phyloP scores from a whole-genome alignment of 2,888 invertebrate species.

The Acleris holmiana region DNA sequence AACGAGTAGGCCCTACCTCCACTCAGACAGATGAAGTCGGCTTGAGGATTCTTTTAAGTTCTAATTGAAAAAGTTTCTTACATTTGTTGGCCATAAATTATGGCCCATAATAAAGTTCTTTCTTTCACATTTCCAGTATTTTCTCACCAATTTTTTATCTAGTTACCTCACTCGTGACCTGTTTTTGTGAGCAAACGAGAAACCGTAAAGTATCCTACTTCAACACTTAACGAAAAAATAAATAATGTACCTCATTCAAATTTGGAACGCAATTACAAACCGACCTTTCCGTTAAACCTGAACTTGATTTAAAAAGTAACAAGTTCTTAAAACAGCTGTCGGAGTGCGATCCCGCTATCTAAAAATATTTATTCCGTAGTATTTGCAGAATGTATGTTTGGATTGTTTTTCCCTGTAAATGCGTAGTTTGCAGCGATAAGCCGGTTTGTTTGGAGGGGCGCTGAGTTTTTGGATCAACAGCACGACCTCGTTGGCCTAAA shows the following conservation, averaged over 20 bases:
- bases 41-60: constrained; percentile 6
- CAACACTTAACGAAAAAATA: no score
- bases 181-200: no score
- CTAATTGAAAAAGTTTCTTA: constrained; percentile 13
- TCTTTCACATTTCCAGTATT: no score
- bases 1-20: constrained; percentile 6
- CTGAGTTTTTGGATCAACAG: constrained; percentile 9
- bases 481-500: background rate
- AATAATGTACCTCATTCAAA: no score
- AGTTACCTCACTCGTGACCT: no score
- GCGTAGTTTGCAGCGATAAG: constrained; percentile 25
- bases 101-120: no score
- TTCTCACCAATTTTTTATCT: no score
- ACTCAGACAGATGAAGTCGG: background rate
- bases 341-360: background rate
- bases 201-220: no score
- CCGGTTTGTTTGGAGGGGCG: constrained; percentile 4
- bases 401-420: constrained; percentile 21
- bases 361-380: constrained; percentile 18
- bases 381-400: constrained; percentile 20
- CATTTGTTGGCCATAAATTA: background rate
- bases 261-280: background rate
- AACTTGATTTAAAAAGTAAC: background rate
- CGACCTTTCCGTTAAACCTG: background rate
- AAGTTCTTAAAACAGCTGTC: constrained; percentile 11